Conservation (phyloP, 2,797 vertebrate species). For the Triplophysa bombifrons region DNA sequence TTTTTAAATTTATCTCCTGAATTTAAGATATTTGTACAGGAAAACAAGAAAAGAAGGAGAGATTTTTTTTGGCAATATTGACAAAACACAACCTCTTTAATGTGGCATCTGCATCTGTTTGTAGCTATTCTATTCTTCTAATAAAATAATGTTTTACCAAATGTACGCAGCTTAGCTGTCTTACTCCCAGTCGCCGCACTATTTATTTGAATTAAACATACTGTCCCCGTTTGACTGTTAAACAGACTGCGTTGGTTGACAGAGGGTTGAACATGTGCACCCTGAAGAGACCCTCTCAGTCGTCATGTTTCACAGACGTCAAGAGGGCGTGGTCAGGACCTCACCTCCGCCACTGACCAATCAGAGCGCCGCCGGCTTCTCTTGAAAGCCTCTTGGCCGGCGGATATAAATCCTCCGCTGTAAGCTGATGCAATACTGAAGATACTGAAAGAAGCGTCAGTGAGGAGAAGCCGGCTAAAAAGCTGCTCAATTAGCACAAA, state of each 20-base stretch:
- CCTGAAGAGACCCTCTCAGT: constrained; percentile 22
- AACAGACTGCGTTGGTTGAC: not conserved
- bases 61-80: too few relatives aligned
- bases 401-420: constrained; percentile 70
- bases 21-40: too few relatives aligned
- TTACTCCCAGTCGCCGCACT: not conserved
- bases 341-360: constrained; percentile 78
- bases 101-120: too few relatives aligned
- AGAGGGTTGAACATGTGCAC: constrained; percentile 32
- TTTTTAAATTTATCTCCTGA: too few relatives aligned
- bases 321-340: constrained; percentile 64
- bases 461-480: not conserved
- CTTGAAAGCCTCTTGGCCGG: constrained; percentile 60
- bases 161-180: not conserved
- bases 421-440: constrained; percentile 77
- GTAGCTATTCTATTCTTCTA: too few relatives aligned
- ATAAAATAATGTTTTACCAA: not conserved
- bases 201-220: not conserved
- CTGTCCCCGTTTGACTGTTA: not conserved
- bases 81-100: too few relatives aligned
- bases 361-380: constrained; percentile 70
- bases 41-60: too few relatives aligned
- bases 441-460: constrained; percentile 38
- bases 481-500: constrained; percentile 30
- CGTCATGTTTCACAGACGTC: constrained; percentile 54